These are phyloP conservation scores for Chaetorhynchus papuensis DNA, from an alignment of 2,113 vertebrate species.

Conservation along the genomic window DNA sequence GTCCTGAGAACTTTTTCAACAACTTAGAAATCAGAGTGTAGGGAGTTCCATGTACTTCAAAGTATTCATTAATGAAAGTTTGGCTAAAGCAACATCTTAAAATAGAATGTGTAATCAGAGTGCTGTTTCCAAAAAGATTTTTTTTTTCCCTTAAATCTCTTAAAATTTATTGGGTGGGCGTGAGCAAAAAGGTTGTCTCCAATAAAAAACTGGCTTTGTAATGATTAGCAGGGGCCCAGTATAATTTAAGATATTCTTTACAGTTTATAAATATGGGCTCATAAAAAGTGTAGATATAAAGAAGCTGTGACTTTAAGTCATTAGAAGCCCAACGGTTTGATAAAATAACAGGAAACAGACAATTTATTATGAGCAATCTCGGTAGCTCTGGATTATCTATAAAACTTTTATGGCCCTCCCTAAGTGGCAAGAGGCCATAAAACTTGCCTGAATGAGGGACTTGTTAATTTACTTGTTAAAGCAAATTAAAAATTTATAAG, in stretches of 20 bases:
- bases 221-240: conserved; percentile 69
- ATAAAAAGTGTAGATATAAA: conserved; percentile 75
- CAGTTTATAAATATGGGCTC: conserved; percentile 82
- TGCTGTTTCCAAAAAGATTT: not conserved
- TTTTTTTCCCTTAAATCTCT: not conserved
- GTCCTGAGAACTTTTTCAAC: not conserved
- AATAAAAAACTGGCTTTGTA: conserved; percentile 52
- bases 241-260: conserved; percentile 83
- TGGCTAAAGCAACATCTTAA: conserved; percentile 8
- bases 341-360: conserved; percentile 94
- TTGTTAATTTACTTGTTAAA: conserved; percentile 99
- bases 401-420: conserved; percentile 97
- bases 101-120: conserved; percentile 11
- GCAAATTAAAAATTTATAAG: conserved; percentile 99
- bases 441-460: conserved; percentile 99
- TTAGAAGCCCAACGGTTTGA: conserved; percentile 87
- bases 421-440: conserved; percentile 95
- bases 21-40: not conserved
- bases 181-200: conserved; percentile 52
- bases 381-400: conserved; percentile 96
- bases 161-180: conserved; percentile 46
- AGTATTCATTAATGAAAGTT: conserved; percentile 33
- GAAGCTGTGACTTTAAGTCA: conserved; percentile 86
- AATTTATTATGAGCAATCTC: conserved; percentile 95
- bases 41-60: not conserved